These are phyloP conservation scores for Buathra laborator DNA, from an alignment of 2,888 invertebrate species.

Conservation along the genomic window DNA sequence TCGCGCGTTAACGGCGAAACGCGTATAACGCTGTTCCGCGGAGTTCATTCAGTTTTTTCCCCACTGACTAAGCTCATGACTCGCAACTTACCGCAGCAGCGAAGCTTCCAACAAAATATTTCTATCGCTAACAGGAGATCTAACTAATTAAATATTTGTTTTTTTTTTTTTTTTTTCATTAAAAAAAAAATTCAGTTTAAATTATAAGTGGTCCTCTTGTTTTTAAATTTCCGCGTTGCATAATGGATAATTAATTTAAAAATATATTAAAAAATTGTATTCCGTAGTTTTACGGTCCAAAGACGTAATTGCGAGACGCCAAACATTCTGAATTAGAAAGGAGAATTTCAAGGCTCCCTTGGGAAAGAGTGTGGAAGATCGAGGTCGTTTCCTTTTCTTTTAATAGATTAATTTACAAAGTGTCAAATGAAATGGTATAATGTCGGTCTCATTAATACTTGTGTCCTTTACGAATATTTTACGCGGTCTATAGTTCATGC, in stretches of 20 bases:
- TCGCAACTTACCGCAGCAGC: neutral
- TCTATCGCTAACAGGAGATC: too few relatives aligned
- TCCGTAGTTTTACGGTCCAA: too few relatives aligned
- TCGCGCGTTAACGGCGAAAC: slow-evolving; percentile 56
- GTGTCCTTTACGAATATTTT: neutral
- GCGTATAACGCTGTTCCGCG: slow-evolving; percentile 48
- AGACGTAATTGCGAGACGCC: too few relatives aligned
- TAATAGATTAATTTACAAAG: slow-evolving; percentile 21
- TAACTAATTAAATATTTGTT: neutral
- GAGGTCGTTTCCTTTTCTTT: slow-evolving; percentile 16
- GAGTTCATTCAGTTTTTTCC: slow-evolving; percentile 64
- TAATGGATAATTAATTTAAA: neutral
- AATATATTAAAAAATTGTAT: neutral
- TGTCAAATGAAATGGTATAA: slow-evolving; percentile 11
- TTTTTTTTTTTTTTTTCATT: neutral
- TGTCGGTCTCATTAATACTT: neutral
- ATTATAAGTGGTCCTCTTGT: too few relatives aligned
- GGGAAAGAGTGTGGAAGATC: slow-evolving; percentile 9
- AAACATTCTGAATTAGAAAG: slow-evolving; percentile 37
- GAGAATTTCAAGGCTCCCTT: slow-evolving; percentile 19
- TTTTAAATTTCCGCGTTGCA: neutral
- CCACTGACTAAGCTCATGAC: neutral
- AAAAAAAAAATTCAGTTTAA: too few relatives aligned
- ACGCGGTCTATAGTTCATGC: neutral
- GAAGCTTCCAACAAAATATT: too few relatives aligned